phyloP scores from a whole-genome alignment of 2,113 vertebrate species.

The Hepsetus odoe region DNA sequence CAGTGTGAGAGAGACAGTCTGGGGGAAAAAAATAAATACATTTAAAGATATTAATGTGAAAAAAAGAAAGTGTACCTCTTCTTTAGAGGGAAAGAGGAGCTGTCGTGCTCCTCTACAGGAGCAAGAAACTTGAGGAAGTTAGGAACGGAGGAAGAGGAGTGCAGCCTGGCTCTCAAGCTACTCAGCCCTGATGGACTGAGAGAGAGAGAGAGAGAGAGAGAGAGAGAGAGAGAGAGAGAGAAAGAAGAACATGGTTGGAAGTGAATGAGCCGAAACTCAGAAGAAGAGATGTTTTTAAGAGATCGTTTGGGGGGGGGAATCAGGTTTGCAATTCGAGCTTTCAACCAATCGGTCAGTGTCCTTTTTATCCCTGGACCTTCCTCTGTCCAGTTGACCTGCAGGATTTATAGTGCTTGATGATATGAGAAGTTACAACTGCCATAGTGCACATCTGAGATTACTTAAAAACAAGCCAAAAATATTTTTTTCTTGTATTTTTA shows the following conservation, averaged over 20 bases:
- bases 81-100: constrained; percentile 82
- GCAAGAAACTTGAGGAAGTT: constrained; percentile 99
- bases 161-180: constrained; percentile 91
- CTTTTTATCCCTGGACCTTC: no score
- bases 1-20: neutral
- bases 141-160: constrained; percentile 96
- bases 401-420: no score
- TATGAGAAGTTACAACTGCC: no score
- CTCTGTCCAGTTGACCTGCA: no score
- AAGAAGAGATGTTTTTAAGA: neutral
- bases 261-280: neutral
- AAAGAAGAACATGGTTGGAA: neutral
- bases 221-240: neutral
- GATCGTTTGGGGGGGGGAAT: no score
- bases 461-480: no score
- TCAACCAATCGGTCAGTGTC: no score
- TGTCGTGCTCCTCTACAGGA: constrained; percentile 93
- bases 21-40: neutral
- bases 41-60: neutral
- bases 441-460: no score
- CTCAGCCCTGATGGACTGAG: constrained; percentile 75
- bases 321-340: no score
- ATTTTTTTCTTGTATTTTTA: no score
- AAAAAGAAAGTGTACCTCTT: constrained; percentile 55
- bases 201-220: constrained; percentile 17